Evolutionary conservation across 2,888 invertebrate species (phyloP).

Genomic region (Aleiodes leptofemur): DNA sequence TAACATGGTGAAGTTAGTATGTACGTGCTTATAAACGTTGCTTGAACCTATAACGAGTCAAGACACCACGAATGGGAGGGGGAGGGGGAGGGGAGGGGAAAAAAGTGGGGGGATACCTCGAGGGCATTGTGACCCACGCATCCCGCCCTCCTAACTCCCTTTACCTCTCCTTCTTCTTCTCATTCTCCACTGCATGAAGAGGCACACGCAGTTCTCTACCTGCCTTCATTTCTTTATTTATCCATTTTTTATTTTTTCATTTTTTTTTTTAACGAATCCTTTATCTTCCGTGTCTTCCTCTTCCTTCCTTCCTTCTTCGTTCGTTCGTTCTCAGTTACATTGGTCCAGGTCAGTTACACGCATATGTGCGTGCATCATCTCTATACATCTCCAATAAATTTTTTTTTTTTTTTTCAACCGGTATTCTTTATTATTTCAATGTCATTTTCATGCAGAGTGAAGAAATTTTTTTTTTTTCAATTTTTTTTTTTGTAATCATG

Average conservation of each 20-base stretch:
- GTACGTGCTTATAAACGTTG: constrained; percentile 12
- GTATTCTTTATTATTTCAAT: too few relatives aligned
- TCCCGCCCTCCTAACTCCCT: constrained; percentile 66
- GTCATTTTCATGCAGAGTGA: background rate
- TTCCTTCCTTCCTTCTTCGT: constrained; percentile 35
- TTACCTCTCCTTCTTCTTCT: constrained; percentile 7
- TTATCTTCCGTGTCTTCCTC: constrained; percentile 42
- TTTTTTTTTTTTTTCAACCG: too few relatives aligned
- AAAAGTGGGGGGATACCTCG: constrained; percentile 49
- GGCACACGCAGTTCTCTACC: constrained; percentile 54
- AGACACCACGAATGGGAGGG: constrained; percentile 45
- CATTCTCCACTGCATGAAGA: too few relatives aligned
- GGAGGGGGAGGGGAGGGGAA: too few relatives aligned
- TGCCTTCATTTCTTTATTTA: constrained; percentile 57
- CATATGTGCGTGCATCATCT: constrained; percentile 30
- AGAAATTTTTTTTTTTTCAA: background rate
- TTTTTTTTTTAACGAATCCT: constrained; percentile 35
- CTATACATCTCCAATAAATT: too few relatives aligned
- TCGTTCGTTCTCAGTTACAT: constrained; percentile 16
- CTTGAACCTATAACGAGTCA: constrained; percentile 37
- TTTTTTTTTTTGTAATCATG: background rate
- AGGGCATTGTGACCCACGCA: constrained; percentile 72
- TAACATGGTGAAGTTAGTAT: constrained; percentile 60
- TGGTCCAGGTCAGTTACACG: constrained; percentile 31
- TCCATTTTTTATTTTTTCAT: constrained; percentile 44